Conservation (phyloP, 1,140 invertebrate genomes). For the Eciton burchellii region DNA sequence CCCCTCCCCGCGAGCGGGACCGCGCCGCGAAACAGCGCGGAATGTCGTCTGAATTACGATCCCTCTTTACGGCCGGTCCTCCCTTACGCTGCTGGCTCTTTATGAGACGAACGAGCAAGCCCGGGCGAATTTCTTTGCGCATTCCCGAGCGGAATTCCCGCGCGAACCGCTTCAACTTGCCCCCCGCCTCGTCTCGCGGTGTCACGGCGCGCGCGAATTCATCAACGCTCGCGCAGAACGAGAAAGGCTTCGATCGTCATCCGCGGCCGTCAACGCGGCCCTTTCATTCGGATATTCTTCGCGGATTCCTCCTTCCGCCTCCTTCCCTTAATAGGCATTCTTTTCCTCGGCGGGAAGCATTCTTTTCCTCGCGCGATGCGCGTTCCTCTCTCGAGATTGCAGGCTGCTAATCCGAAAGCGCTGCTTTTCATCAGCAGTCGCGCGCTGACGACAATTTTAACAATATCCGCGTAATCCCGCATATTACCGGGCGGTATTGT, state of each 20-base stretch:
- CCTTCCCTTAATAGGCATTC: conserved; percentile 34
- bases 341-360: neutral
- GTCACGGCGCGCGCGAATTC: conserved; percentile 40
- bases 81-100: conserved; percentile 40
- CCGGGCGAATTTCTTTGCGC: conserved; percentile 70
- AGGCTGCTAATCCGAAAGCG: conserved; percentile 5
- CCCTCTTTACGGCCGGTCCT: conserved; percentile 59
- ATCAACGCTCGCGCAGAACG: conserved; percentile 46
- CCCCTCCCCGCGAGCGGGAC: neutral
- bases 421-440: neutral
- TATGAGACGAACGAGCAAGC: conserved; percentile 63
- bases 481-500: neutral
- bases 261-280: conserved; percentile 64
- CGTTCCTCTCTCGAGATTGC: neutral
- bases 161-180: conserved; percentile 57
- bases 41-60: conserved; percentile 71
- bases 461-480: neutral
- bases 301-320: neutral
- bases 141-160: conserved; percentile 66
- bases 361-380: neutral
- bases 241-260: conserved; percentile 31
- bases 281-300: conserved; percentile 17
- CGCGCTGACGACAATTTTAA: conserved; percentile 1
- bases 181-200: neutral
- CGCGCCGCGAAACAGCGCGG: conserved; percentile 48